Base-by-base conservation (phyloP, 2,888 invertebrate genomes). In the Xestia xanthographa region DNA sequence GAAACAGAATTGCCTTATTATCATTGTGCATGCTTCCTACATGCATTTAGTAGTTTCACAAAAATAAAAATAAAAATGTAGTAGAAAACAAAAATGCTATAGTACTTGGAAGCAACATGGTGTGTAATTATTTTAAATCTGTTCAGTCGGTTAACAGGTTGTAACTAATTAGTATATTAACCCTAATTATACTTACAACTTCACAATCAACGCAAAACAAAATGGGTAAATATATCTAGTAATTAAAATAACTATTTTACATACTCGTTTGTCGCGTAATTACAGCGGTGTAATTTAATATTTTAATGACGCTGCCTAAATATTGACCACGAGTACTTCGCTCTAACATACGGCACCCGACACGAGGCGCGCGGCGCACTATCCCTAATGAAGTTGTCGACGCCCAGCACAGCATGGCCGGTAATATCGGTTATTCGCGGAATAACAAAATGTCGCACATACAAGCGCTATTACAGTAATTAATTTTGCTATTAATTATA, bases 401-500 rank as follows among this genome's bases (percentile, higher is more conserved):
- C 6, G 62, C 66, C 9, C 74, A 48, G 74, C 41, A 1, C 2
- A 5, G 41, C 84, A 72, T 66, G 70, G n/a, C n/a, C 70, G 29
- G 72, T 72, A 67, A 76, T 77, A 80, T 79, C 68, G 70, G 77
- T 72, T 88, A 80, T 83, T 86, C 78, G 77, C 53, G 53, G 75
- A 88, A 83, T 77, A 80, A 85, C 88, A 87, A 88, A 87, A 83
- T 83, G 75, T 63, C 63, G 74, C 70, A 38, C 71, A 62, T 65
- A 71, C 45, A 58, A 43, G 60, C 38, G 69, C 76, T 81, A 82
- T 80, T 86, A 79, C 65, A 67, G 63, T 88, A 82, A 87, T 86
- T 87, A 88, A 84, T 84, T 86, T 86, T 41, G 72, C 73, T 81
- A 82, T 87, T 86, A 87, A 86, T 87, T 79, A 82, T 45, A 77